Percentiles rank a stretch among this genome's conserved stretches.
phyloP scores from a whole-genome alignment of 2,797 vertebrate species.

The Tamandua tetradactyla region DNA sequence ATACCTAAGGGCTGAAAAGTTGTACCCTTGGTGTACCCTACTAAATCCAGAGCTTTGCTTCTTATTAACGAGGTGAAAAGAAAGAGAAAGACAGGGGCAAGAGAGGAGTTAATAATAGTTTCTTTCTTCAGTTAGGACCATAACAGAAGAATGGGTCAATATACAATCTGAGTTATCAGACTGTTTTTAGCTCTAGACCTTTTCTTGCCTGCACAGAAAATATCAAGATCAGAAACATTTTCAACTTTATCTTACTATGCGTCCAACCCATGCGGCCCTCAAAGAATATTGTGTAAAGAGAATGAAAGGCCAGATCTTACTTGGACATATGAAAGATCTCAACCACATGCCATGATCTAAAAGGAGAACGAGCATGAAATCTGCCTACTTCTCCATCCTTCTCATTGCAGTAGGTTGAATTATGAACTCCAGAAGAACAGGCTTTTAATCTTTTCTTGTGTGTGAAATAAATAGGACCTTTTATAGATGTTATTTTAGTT shows the following conservation, averaged over 20 bases:
- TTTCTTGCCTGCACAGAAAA: background rate
- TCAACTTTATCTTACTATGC: background rate
- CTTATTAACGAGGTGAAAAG: background rate
- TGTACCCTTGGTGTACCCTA: background rate
- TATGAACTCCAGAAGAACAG: no score
- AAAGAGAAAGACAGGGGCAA: background rate
- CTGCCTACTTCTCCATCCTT: background rate
- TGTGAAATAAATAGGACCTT: no score
- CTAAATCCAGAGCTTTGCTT: background rate
- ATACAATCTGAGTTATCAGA: background rate
- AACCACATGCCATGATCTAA: background rate
- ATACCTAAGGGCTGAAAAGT: background rate
- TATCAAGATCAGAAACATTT: constrained; percentile 31
- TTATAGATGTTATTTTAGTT: no score
- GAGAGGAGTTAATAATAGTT: background rate
- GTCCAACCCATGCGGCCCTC: background rate
- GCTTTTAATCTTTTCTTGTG: no score
- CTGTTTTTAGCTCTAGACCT: background rate
- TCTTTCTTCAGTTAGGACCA: background rate
- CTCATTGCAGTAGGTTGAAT: background rate
- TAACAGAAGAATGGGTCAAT: background rate
- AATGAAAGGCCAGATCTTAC: background rate
- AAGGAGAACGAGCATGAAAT: background rate
- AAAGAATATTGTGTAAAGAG: background rate
- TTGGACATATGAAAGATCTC: background rate